Evolutionary conservation across 2,888 invertebrate species (phyloP), one percentile per base, ranked within the genome.

Genomic region (Drosophila setosimentum): DNA sequence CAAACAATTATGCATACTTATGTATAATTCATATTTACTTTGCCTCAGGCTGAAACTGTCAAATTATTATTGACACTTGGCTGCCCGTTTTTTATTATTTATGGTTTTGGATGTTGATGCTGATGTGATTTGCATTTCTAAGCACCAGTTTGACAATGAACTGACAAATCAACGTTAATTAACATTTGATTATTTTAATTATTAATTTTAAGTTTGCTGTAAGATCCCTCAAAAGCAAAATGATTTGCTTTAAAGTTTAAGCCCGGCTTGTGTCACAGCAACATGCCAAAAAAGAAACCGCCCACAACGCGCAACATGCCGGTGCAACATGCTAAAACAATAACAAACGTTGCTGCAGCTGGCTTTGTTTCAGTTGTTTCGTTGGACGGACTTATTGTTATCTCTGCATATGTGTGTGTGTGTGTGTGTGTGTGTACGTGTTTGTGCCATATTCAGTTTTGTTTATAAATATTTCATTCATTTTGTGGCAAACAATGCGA

Each of bases 391-490:
- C 57, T 53, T 75, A 53, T 81, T 62, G 66, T 78, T 83, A 83
- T 68, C 66, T 79, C 60, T 65, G 66, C 62, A 82, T 8, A 45
- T 21, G 7, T 21, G 21, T 49, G 55, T 55, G n/a, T 35, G 18
- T 35, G n/a, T 35, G 18, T 35, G 45, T 6, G 21, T 24, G 21
- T 42, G n/a, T 40, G 45, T 6, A 3, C 7, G 42, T 42, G 27
- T 86, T 78, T 88, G 73, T 86, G 88, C 83, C 83, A 88, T 83
- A 83, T 83, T 76, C 81, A 74, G 68, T 88, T 80, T 84, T 87
- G 82, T 87, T 83, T 83, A 87, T 82, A 76, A 83, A 83, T 87
- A 83, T 83, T 78, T 80, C 76, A 80, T 78, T 80, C 76, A 80
- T 78, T 65, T 76, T 78, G 82, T 72, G 71, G 63, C 78, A 89